phyloP scores from a whole-genome alignment of 2,797 vertebrate species.

The Clarias pachynema region DNA sequence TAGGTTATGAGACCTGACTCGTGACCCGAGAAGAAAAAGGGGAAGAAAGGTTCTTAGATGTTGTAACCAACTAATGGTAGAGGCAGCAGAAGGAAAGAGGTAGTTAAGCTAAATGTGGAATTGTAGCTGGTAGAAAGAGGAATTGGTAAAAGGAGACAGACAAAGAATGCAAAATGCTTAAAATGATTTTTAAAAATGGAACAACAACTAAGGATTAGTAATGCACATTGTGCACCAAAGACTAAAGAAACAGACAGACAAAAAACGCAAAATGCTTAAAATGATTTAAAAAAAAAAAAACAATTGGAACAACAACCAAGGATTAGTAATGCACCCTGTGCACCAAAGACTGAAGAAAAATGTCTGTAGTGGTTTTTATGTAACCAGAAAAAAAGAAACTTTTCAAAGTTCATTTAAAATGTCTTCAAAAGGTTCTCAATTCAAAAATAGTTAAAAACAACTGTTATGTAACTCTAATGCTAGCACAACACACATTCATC shows the following conservation, averaged over 20 bases:
- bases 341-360: neutral
- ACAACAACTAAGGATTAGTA: neutral
- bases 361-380: neutral
- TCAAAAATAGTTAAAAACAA: neutral
- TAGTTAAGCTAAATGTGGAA: neutral
- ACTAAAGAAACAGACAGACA: neutral
- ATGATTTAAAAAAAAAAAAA: neutral
- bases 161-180: neutral
- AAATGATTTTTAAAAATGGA: neutral
- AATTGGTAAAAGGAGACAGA: neutral
- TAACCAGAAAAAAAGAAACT: neutral
- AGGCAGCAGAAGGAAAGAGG: neutral
- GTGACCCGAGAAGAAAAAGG: slow-evolving; percentile 28
- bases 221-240: neutral
- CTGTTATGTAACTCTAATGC: neutral
- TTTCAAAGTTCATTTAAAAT: neutral
- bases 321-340: neutral
- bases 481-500: neutral
- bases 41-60: slow-evolving; percentile 1
- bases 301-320: neutral
- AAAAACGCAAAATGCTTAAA: neutral
- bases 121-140: neutral
- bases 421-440: neutral
- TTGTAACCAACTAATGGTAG: neutral
- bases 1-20: slow-evolving; percentile 31